Percentiles rank a stretch among this genome's conserved stretches.
Conservation (phyloP, 2,113 vertebrate genomes). For the Pomatorhinus ruficollis region DNA sequence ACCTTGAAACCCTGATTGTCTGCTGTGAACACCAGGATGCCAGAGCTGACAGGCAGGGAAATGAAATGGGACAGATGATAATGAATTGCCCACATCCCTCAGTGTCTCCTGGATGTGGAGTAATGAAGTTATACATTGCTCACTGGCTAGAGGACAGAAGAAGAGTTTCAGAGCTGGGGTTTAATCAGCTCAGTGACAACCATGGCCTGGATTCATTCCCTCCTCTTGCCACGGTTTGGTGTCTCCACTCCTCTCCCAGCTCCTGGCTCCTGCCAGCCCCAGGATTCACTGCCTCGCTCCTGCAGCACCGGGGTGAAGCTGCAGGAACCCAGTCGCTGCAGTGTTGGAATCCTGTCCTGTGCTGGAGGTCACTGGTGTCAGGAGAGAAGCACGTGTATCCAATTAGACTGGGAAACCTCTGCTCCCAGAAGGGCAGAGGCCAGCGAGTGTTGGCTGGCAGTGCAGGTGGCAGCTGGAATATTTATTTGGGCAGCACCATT, state of each 20-base stretch:
- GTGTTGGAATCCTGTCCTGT: neutral
- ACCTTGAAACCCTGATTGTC: neutral
- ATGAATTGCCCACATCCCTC: slow-evolving; percentile 21
- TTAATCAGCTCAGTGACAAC: neutral
- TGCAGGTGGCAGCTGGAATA: neutral
- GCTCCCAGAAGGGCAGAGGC: neutral
- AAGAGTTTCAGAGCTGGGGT: neutral
- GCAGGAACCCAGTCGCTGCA: neutral
- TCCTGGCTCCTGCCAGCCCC: neutral
- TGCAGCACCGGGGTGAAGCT: neutral
- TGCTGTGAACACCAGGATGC: neutral
- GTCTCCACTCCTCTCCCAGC: neutral
- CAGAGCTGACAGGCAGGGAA: neutral
- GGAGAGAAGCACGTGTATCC: neutral
- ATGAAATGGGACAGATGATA: slow-evolving; percentile 18
- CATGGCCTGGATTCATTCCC: neutral
- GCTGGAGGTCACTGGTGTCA: neutral
- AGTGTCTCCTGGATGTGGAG: neutral
- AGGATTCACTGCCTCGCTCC: rapidly evolving
- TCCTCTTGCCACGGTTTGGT: neutral
- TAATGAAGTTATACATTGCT: neutral
- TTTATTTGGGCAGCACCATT: neutral
- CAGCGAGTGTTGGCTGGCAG: neutral
- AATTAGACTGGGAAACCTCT: neutral
- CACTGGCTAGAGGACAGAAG: neutral